Evolutionary conservation across 2,113 vertebrate genomes (phyloP), one percentile per base, ranked within the genome.

Genomic region (Hassar affinis): DNA sequence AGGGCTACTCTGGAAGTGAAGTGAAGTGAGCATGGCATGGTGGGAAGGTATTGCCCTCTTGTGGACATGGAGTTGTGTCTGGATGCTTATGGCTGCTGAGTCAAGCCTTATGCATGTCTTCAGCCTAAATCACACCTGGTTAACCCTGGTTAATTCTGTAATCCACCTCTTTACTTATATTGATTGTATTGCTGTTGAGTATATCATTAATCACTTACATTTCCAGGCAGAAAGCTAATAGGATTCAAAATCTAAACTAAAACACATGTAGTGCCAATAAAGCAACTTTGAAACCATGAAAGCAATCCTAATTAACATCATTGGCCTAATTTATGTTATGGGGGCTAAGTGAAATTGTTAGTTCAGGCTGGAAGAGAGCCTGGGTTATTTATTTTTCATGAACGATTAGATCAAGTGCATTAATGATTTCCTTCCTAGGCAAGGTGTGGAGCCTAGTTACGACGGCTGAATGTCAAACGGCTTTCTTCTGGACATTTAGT

Each of bases 11-110:
- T n/a, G n/a, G 47, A 54, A 33, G 49, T 20, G 42, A 49, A 72
- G 25, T 72, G 14, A n/a, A n/a, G 6, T 59, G 30, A 42, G 33
- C n/a, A 62, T 88, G 82, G 62, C 83, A 76, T 80, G 27, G 69
- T 68, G 66, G 42, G 80, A 54, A 30, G 15, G 17, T 22, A 49
- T 54, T 79, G 83, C 79, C 79, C 82, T 59, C 86, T 84, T 38
- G 86, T 85, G 86, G 83, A 81, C n/a, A 4, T 83, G 12, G 6
- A 76, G 59, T 20, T n/a, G 27, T 10, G 6, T 45, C 18, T 49
- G 14, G 10, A n/a, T 35, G 20, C 25, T 51, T 25, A 71, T 1
- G 25, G 54, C 30, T 18, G n/a, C n/a, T 78, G 8, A 64, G 56
- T 54, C 0, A 15, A 45, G n/a, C 22, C 27, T 69, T 69, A 45